Evolutionary conservation across 2,888 invertebrate genomes (phyloP), one percentile per base, ranked within the genome.

Genomic region (Anoplius nigerrimus): DNA sequence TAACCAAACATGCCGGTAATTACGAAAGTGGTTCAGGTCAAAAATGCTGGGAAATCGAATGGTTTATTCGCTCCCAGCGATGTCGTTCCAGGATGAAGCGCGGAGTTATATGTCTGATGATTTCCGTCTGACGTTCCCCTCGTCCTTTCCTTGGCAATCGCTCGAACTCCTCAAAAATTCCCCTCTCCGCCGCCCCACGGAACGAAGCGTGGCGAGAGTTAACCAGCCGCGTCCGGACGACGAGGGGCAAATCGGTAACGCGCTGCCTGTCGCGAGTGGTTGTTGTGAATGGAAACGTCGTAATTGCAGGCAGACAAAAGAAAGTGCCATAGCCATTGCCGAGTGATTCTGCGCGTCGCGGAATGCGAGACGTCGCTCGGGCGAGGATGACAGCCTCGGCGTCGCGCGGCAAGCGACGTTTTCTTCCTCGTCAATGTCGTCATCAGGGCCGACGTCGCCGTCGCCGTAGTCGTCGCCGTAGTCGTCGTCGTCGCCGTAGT

Each of bases 221-320:
- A 22, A 53, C n/a, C 6, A 18, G 53, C 21, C 53, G 18, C n/a
- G n/a, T n/a, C 3, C 13, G 18, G 21, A n/a, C 55, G 46, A 42
- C 11, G 16, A 0, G 59, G 21, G 27, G 22, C 58, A 24, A 48
- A 81, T 80, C 77, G 67, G 66, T 70, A 53, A 56, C 20, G 55
- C 55, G 56, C 42, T 48, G n/a, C 21, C 11, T n/a, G 27, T 16
- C n/a, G 57, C 16, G 27, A 52, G 59, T 53, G 61, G 68, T 74
- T 79, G 76, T 78, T 83, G 77, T 78, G 69, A 79, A 81, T 78
- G 71, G 75, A 58, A 71, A 69, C 70, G 72, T 62, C 72, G 72
- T 82, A 82, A 83, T 82, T 82, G 80, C 77, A 20, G 67, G 22
- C 56, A 67, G 77, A 84, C 82, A 76, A 82, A 84, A 81, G 82